Conservation (phyloP, 2,888 invertebrate species). For the Nasonovia ribisnigri region DNA sequence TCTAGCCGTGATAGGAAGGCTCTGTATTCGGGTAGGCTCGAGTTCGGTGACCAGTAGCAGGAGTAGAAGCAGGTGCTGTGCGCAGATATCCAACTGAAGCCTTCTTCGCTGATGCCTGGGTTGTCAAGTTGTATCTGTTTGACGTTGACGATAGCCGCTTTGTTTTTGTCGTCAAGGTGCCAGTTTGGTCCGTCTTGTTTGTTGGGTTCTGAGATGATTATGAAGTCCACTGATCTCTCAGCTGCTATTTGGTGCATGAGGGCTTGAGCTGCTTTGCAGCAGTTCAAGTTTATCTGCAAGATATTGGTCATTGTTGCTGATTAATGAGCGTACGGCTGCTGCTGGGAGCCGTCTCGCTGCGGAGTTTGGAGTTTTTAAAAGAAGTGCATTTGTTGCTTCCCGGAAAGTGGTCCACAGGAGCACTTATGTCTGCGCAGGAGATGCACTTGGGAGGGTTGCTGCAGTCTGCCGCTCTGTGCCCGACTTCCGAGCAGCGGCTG, state of each 20-base stretch:
- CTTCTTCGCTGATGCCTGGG: background rate
- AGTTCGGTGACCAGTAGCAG: background rate
- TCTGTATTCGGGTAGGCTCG: background rate
- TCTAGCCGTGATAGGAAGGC: background rate
- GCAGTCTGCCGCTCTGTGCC: background rate
- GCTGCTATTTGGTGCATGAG: background rate
- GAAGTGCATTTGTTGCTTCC: background rate
- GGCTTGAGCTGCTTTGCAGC: background rate
- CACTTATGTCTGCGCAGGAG: background rate
- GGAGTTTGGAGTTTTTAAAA: background rate
- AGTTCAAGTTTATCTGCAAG: background rate
- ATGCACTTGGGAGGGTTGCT: background rate
- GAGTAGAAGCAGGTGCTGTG: background rate
- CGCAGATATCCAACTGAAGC: background rate
- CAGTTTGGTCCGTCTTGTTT: background rate
- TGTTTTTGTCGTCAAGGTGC: background rate
- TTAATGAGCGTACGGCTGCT: background rate
- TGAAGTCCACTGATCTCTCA: background rate
- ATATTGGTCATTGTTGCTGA: background rate
- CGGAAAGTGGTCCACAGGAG: background rate
- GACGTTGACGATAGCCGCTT: background rate
- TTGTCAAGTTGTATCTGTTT: background rate
- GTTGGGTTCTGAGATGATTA: background rate
- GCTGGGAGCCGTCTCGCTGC: no score
- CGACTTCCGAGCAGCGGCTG: background rate